Evolutionary conservation across 1,140 invertebrate species (phyloP).

Genomic region (Drosophila kikkawai): DNA sequence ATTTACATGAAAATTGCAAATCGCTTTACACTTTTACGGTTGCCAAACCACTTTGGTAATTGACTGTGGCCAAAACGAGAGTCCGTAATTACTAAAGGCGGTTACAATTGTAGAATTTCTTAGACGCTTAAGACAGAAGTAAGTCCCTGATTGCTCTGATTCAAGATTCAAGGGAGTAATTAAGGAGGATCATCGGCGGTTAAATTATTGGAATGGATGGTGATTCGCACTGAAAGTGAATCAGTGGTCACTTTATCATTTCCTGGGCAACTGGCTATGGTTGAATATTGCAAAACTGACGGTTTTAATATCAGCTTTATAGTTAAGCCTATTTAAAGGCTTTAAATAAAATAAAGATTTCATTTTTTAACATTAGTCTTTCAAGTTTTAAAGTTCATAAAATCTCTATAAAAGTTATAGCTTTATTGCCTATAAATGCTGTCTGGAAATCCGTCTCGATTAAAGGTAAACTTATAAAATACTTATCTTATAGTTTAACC

Average conservation of each 20-base stretch:
- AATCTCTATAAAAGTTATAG: not conserved
- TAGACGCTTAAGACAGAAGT: not conserved
- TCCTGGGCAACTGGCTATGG: not conserved
- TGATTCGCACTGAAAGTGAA: not conserved
- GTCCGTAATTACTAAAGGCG: constrained; percentile 25
- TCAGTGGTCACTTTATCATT: constrained; percentile 2
- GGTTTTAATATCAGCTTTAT: not conserved
- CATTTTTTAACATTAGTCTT: not conserved
- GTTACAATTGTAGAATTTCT: constrained; percentile 7
- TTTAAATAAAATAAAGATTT: not conserved
- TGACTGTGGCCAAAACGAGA: constrained; percentile 9
- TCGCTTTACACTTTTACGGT: constrained; percentile 32
- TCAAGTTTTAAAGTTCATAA: not conserved
- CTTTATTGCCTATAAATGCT: not conserved
- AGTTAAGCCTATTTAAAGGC: not conserved
- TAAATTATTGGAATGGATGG: constrained; percentile 1
- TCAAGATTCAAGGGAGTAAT: constrained; percentile 12
- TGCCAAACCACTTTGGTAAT: constrained; percentile 60
- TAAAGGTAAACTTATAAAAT: constrained; percentile 17
- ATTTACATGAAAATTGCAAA: constrained; percentile 66
- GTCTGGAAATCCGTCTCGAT: constrained; percentile 12
- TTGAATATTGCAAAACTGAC: not conserved
- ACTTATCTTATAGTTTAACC: constrained; percentile 11
- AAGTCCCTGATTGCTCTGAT: constrained; percentile 22
- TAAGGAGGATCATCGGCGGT: not conserved